Percentiles rank a stretch among this genome's conserved stretches.
phyloP scores from a whole-genome alignment of 2,888 invertebrate species.

The Rotaria macrura region DNA sequence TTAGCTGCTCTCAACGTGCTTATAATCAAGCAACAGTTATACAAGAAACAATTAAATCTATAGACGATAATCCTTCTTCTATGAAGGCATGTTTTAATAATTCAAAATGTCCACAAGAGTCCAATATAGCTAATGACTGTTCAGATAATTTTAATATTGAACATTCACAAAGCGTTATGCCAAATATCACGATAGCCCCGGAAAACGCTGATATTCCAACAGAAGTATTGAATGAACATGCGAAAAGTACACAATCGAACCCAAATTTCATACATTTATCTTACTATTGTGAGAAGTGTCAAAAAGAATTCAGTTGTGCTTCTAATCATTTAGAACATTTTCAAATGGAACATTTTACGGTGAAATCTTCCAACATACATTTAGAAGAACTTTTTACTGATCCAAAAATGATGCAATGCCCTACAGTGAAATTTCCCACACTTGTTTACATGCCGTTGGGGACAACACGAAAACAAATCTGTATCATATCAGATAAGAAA shows the following conservation, averaged over 20 bases:
- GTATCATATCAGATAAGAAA: not conserved
- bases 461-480: not conserved
- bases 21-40: not conserved
- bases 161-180: no score
- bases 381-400: not conserved
- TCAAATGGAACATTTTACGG: not conserved
- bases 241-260: not conserved
- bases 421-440: not conserved
- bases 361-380: not conserved
- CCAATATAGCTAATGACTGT: not conserved
- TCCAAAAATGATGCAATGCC: not conserved
- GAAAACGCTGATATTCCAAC: not conserved
- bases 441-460: not conserved
- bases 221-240: not conserved
- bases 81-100: not conserved
- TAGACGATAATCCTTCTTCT: not conserved
- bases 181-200: no score
- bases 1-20: not conserved
- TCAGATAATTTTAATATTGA: no score
- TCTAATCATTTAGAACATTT: not conserved
- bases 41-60: not conserved
- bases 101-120: not conserved
- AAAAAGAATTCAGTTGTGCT: not conserved
- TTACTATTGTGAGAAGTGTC: not conserved
- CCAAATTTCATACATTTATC: not conserved